Conservation (phyloP, 2,888 invertebrate genomes). For the Aproaerema taeniolella region DNA sequence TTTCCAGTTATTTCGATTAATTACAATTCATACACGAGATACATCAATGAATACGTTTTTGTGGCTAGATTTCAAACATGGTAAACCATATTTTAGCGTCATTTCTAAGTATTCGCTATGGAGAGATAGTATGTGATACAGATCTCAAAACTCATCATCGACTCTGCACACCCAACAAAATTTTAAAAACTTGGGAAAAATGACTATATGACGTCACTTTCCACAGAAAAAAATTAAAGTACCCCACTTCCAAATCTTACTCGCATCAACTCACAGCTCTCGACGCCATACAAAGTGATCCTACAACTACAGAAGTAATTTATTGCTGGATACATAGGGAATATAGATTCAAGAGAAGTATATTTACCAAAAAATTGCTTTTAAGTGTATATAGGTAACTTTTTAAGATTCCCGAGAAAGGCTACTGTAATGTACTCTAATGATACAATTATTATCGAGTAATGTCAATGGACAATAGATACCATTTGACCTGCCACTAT, state of each 20-base stretch:
- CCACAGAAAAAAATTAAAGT: too few species aligned
- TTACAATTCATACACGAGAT: too few species aligned
- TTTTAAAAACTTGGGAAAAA: too few species aligned
- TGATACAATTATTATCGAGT: slow-evolving; percentile 77
- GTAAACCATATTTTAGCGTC: too few species aligned
- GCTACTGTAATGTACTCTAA: slow-evolving; percentile 77
- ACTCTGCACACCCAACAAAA: too few species aligned
- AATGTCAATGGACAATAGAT: slow-evolving; percentile 76
- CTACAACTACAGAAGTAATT: slow-evolving; percentile 73
- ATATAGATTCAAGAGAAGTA: slow-evolving; percentile 76
- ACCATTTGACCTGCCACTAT: slow-evolving; percentile 72
- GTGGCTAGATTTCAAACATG: too few species aligned
- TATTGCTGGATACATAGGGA: slow-evolving; percentile 77
- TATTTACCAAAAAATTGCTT: slow-evolving; percentile 73
- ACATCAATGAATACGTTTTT: too few species aligned
- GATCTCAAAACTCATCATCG: slow-evolving; percentile 50
- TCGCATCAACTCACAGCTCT: slow-evolving; percentile 11
- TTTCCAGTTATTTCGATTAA: too few species aligned
- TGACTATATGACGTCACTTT: too few species aligned
- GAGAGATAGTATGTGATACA: too few species aligned
- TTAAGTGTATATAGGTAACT: slow-evolving; percentile 76
- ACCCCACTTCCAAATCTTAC: too few species aligned
- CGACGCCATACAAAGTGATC: slow-evolving; percentile 58
- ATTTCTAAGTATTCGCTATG: too few species aligned
- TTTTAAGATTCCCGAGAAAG: slow-evolving; percentile 75